Conservation (phyloP, 2,113 vertebrate species). For the Ceyx melanurus region DNA sequence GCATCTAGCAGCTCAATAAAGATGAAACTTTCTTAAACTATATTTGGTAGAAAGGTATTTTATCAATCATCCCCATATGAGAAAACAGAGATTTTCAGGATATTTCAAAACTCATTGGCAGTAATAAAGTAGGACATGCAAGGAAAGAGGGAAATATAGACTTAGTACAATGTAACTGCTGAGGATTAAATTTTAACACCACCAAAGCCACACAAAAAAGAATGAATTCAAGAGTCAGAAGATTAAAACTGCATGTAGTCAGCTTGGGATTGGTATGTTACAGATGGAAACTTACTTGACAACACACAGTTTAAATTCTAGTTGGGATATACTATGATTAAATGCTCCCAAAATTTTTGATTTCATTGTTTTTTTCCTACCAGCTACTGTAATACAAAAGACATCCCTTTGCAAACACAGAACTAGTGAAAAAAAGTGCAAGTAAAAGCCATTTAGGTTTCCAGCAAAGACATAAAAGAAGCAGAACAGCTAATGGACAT, state of each 20-base stretch:
- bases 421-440: slow-evolving; percentile 43
- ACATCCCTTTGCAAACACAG: slow-evolving; percentile 43
- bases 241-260: not conserved
- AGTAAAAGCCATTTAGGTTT: slow-evolving; percentile 65
- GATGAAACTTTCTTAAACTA: not conserved
- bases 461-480: slow-evolving; percentile 69
- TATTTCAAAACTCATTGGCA: not conserved
- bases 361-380: slow-evolving; percentile 18
- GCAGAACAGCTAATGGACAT: slow-evolving; percentile 67
- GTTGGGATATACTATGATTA: not conserved
- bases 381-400: slow-evolving; percentile 21
- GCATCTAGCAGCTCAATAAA: not conserved
- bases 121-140: not conserved
- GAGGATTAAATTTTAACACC: slow-evolving; percentile 34
- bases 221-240: not conserved
- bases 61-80: not conserved
- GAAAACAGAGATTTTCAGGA: not conserved
- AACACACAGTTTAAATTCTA: not conserved
- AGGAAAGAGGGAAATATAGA: not conserved
- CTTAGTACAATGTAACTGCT: not conserved
- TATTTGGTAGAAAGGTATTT: not conserved
- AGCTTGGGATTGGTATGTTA: not conserved
- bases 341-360: not conserved
- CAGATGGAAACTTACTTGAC: slow-evolving; percentile 38
- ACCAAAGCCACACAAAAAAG: slow-evolving; percentile 30